Base-by-base conservation (phyloP, 2,888 invertebrate genomes). In the Lypha dubia region DNA sequence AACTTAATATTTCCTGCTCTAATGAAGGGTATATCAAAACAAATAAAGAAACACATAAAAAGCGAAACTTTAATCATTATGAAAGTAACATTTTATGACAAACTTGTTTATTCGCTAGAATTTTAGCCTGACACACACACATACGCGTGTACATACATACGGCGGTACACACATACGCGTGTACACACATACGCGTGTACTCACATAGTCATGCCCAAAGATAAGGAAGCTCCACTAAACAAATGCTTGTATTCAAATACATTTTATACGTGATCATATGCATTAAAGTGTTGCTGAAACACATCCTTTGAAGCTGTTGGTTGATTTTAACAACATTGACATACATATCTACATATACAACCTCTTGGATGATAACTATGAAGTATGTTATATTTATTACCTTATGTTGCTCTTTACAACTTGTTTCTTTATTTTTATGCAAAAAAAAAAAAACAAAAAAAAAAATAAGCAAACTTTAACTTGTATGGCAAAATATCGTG, bases 371-470 rank as follows among this genome's bases (percentile, higher is more conserved):
- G 51, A 51, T 51, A 67, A 60, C 58, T 51, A 51, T 56, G 38
- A 65, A 70, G 75, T 81, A 81, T 56, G 75, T 63, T 49, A 70
- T 75, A 81, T 81, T 81, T 81, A 81, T 81, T 70, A 62, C 68
- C 53, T 81, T 68, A 53, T 68, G 74, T 63, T 81, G 68, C 15
- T 75, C 75, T 68, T 75, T 81, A 81, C 56, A 68, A 20, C n/a
- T 24, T 70, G 62, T 38, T 35, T 68, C 44, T 60, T n/a, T 65
- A 20, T 20, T 51, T 53, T 63, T 22, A 20, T 53, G 28, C n/a
- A 11, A 17, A 38, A 4, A 17, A 1, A 17, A 17, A 46, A 46
- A 46, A 7, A 46, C n/a, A n/a, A 41, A 41, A 38, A 13, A 49
- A 58, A 20, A n/a, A n/a, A n/a, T n/a, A n/a, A n/a, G n/a, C n/a